Evolutionary conservation across 2,888 invertebrate genomes (phyloP), one percentile per base, ranked within the genome.

Genomic region (Xiphydria camelus): DNA sequence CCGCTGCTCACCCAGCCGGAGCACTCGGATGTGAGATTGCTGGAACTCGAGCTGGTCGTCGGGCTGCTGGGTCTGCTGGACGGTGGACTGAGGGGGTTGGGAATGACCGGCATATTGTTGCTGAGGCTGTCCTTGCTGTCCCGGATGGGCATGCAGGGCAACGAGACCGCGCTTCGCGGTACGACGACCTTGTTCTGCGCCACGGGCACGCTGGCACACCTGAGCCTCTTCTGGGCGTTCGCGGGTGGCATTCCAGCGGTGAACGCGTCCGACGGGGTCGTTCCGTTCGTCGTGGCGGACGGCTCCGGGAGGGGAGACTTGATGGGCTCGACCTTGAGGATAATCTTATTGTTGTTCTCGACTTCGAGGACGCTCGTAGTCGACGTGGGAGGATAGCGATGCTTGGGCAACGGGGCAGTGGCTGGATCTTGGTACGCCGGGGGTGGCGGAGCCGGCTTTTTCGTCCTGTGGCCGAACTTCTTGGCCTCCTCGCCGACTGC

Each of bases 1-100:
- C 87, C 84, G 61, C 89, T 91, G 20, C 90, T 90, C 1, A 91
- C 90, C 91, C 91, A 92, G 1, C 91, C 91, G 65, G 91, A 91
- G 73, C 89, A 88, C 73, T 91, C 91, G 62, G 90, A 91, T 4
- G 81, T 83, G 51, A 83, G 79, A 51, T 82, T 80, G 53, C 83
- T 83, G 2, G 83, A 83, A 31, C 82, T 82, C 12, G 83, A 82
- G 47, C 83, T 82, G 1, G 81, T 82, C 61, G 63, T 68, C 4
- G 67, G 73, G 44, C 69, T 73, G 47, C 66, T 71, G 4, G 66
- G 64, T 25, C 66, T 56, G n/a, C 62, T 66, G 29, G 72, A 69
- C 29, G 63, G 59, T n/a, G 68, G 66, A 53, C 70, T 73, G 19
- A 62, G 57, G 15, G 66, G 64, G 36, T 67, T 69, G 10, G 68